Evolutionary conservation across 2,888 invertebrate species (phyloP), one percentile per base, ranked within the genome.

Genomic region (Erebia ligea): DNA sequence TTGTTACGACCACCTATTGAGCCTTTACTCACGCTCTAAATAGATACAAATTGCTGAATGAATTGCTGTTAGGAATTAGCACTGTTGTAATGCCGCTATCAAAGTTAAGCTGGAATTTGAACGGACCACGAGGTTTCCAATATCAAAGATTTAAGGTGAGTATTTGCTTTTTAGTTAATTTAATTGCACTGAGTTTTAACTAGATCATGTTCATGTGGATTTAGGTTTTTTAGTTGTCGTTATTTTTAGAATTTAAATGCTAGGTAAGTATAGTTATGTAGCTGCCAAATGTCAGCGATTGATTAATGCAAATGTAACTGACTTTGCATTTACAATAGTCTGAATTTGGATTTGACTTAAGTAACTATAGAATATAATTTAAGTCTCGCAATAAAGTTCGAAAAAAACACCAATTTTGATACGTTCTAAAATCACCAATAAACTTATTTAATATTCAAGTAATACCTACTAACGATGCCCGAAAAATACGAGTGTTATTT

Each of bases 1-100:
- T 85, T 81, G 86, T 86, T 87, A 86, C 86, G 83, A 85, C 81
- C 80, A 83, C 86, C 84, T 85, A 90, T 86, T 85, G 85, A 86
- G 86, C 84, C 81, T 82, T 83, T 81, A 78, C 83, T 84, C 83
- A 84, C 83, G 85, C 84, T 80, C 84, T 81, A 89, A 88, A 88
- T 90, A 86, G 85, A 86, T 84, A 89, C 84, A 86, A 86, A 88
- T 86, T 84, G 85, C 81, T 77, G 78, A 80, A 82, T 84, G 82
- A 85, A 85, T 85, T 84, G 81, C 79, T 79, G 76, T 81, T 80
- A 79, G 75, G 81, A 84, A 80, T 83, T 83, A 85, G 82, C 81
- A 81, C 79, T 75, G 69, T 65, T 69, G 70, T 67, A 69, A 71
- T 74, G 65, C 50, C n/a, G 42, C 17, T 69, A 45, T 50, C 50